Percentiles rank a stretch among this genome's conserved stretches.
Evolutionary conservation across 2,797 vertebrate genomes (phyloP).

Genomic region (Masticophis lateralis): DNA sequence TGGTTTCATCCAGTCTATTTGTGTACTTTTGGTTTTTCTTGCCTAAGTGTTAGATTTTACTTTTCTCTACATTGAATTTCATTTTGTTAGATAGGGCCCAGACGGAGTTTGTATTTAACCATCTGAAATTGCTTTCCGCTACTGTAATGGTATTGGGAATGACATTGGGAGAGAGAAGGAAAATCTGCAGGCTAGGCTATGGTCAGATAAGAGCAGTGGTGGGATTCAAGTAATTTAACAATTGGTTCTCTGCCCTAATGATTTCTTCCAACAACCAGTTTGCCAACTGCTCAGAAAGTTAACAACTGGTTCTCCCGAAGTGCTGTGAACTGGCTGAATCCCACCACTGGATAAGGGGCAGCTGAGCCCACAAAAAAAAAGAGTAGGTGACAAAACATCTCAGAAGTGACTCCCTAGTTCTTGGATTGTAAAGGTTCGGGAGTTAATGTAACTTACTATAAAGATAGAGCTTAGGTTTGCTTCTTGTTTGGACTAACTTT

Average conservation of each 20-base stretch:
- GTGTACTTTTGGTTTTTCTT: too few species aligned
- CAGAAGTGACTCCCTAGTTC: neutral
- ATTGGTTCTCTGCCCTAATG: too few species aligned
- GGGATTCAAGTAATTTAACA: too few species aligned
- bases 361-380: neutral
- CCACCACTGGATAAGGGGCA: neutral
- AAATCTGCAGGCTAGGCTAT: neutral
- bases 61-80: too few species aligned
- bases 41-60: too few species aligned
- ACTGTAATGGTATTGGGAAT: neutral
- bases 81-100: too few species aligned
- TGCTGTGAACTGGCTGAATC: too few species aligned
- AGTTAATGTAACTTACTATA: neutral
- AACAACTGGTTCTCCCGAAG: too few species aligned
- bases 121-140: neutral
- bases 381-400: neutral
- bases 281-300: too few species aligned
- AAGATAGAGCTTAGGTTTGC: neutral
- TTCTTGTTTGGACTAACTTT: neutral
- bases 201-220: neutral
- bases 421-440: neutral
- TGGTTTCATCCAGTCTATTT: too few species aligned
- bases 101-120: neutral
- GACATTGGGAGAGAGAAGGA: neutral
- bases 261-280: too few species aligned